Base-by-base conservation (phyloP, 1,140 invertebrate genomes). In the Pollicipes pollicipes region DNA sequence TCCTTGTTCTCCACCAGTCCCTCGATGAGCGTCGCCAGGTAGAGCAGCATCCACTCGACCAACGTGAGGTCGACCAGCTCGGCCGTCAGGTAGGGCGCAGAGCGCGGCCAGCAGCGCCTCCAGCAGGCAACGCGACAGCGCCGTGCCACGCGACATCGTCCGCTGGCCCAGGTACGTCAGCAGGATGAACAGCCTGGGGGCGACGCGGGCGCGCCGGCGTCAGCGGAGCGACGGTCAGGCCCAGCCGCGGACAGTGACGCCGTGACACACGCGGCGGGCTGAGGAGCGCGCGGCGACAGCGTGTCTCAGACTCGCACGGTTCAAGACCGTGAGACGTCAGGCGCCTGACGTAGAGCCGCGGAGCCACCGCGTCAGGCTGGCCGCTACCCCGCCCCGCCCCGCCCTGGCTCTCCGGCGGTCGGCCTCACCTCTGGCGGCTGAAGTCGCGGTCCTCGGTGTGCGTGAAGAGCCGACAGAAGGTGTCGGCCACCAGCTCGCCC, bases 151-250 rank as follows among this genome's bases (percentile, higher is more conserved):
- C 13, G 45, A 81, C 72, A 92, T 80, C 71, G 89, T 89, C 76
- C 90, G 91, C 73, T 91, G 88, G 31, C 89, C 89, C 80, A 95
- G 85, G 79, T 91, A 93, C 69, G 90, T 89, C 66, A 95, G 79
- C 67, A 95, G 81, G 72, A 94, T 88, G 76, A 96, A 91, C 37
- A 93, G 88, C 76, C 91, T 91, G 79, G 28, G 80, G 79, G 76
- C 72, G 75, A 76, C 68, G 21, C n/a, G n/a, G n/a, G n/a, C n/a
- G n/a, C n/a, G n/a, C n/a, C n/a, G n/a, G n/a, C n/a, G n/a, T n/a
- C n/a, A n/a, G n/a, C n/a, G n/a, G n/a, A n/a, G n/a, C n/a, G n/a
- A n/a, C n/a, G n/a, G n/a, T n/a, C n/a, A n/a, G n/a, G n/a, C n/a
- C n/a, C n/a, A n/a, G n/a, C n/a, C n/a, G n/a, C n/a, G n/a, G n/a